Evolutionary conservation across 2,797 vertebrate genomes (phyloP).

Genomic region (Clarias fuscus): DNA sequence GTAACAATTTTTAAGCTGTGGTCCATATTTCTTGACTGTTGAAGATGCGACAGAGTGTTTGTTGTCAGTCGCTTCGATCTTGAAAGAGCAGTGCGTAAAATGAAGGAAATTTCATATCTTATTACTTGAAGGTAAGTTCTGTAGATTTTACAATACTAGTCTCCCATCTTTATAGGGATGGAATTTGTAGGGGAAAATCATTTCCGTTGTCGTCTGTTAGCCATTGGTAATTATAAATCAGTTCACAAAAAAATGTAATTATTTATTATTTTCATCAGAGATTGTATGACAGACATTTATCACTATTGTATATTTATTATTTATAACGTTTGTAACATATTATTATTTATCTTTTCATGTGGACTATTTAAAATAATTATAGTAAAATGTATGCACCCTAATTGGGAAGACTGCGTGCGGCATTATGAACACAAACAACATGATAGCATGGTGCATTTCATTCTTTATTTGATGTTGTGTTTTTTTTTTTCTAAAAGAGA

Average conservation of each 20-base stretch:
- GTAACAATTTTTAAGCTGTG: conserved; percentile 82
- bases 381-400: conserved; percentile 83
- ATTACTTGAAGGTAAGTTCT: conserved; percentile 98
- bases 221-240: conserved; percentile 60
- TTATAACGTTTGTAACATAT: conserved; percentile 93
- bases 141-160: conserved; percentile 82
- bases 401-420: conserved; percentile 77
- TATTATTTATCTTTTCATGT: conserved; percentile 97
- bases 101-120: conserved; percentile 69
- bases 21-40: conserved; percentile 75
- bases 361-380: conserved; percentile 91
- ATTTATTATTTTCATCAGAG: conserved; percentile 86
- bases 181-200: conserved; percentile 65
- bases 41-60: conserved; percentile 66
- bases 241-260: conserved; percentile 74
- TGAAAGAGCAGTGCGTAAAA: conserved; percentile 80
- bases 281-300: conserved; percentile 82
- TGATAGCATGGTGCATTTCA: conserved; percentile 82
- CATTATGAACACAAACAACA: conserved; percentile 77
- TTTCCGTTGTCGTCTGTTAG: conserved; percentile 63
- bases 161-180: conserved; percentile 74
- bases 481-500: neutral
- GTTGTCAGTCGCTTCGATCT: conserved; percentile 71
- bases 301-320: conserved; percentile 91
- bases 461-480: conserved; percentile 69